A percentile compares a stretch with the other conserved stretches of the same genome.
Evolutionary conservation across 23 tunicate genomes (phyloP).

Genomic region (Styela clava): DNA sequence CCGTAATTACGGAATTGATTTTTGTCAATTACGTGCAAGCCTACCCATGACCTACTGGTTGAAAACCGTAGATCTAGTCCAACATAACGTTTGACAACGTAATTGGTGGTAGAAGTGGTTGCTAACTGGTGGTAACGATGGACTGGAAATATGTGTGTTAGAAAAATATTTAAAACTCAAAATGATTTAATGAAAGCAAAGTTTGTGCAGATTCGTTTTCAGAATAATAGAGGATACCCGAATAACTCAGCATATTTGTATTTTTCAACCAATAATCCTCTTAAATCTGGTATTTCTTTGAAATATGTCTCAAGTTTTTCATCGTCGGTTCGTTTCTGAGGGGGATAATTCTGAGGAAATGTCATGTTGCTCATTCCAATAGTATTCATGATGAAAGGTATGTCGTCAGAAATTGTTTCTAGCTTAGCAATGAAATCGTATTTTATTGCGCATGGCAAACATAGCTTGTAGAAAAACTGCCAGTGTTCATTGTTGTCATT

Average conservation of each 20-base stretch:
- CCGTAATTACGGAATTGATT: no score
- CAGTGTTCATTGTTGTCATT: constrained; percentile 1
- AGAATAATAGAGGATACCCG: constrained; percentile 7
- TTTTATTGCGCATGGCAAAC: constrained; percentile 24
- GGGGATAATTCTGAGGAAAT: constrained; percentile 11
- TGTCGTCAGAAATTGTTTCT: constrained; percentile 20
- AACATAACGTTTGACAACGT: no score
- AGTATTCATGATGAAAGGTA: neutral
- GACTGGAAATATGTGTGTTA: no score
- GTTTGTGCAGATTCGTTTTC: no score
- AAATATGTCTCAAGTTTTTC: neutral
- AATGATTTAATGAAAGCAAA: no score
- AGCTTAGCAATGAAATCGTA: constrained; percentile 27
- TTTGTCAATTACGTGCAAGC: no score
- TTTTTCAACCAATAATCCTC: neutral
- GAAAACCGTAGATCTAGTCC: no score
- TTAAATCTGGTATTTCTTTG: neutral
- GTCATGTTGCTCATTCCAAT: neutral
- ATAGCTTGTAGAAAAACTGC: constrained; percentile 5
- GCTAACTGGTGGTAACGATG: no score
- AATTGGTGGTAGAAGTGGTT: no score
- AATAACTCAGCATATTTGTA: constrained; percentile 17
- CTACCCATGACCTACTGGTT: no score
- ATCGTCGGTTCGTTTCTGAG: neutral
- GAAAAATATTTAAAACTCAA: no score